Base-by-base conservation (phyloP, 2,113 vertebrate species). In the Ornithorhynchus anatinus region DNA sequence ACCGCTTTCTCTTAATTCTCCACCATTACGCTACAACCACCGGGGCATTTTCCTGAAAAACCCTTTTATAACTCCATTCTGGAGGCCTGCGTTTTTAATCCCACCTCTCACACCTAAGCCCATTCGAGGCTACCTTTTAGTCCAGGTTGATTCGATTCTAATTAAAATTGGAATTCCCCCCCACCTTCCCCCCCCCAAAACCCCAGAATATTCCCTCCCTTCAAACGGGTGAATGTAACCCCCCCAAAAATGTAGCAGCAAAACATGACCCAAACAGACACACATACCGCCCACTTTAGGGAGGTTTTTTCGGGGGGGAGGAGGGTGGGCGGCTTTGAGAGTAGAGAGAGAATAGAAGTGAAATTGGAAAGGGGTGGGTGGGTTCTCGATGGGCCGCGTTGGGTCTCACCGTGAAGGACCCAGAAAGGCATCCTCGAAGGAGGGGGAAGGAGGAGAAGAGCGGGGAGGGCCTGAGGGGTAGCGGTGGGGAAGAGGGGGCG, bases 1-100 rank as follows among this genome's bases (percentile, higher is more conserved):
- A 80, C 63, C 62, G 74, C 51, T 73, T 79, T 71, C 82, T 82
- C 70, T 85, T 45, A 77, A 79, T 83, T 81, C 76, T 86, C 89
- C 89, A 80, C 86, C 86, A 88, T 89, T 83, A 88, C 81, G 75
- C 77, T 74, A 70, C 70, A 29, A 38, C 19, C 80, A 75, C 43
- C 77, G 77, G 35, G 5, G 75, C 71, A 2, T 22, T 29, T 43
- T 42, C 76, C 80, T 31, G 32, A 64, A 31, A 64, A 36, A 56
- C 61, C 76, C 66, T 71, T 62, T 81, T 19, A 51, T 74, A 72
- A 79, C 69, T 39, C 79, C 47, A 42, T 72, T 62, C 16, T 59
- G 35, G 52, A 69, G 48, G 69, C 23, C 44, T 82, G 32, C 31
- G 68, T 77, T 1, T 23, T 59, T 35, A 47, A 69, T 38, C 45